Evolutionary conservation across 2,888 invertebrate genomes (phyloP), one percentile per base, ranked within the genome.

Genomic region (Hemistola chrysoprasaria): DNA sequence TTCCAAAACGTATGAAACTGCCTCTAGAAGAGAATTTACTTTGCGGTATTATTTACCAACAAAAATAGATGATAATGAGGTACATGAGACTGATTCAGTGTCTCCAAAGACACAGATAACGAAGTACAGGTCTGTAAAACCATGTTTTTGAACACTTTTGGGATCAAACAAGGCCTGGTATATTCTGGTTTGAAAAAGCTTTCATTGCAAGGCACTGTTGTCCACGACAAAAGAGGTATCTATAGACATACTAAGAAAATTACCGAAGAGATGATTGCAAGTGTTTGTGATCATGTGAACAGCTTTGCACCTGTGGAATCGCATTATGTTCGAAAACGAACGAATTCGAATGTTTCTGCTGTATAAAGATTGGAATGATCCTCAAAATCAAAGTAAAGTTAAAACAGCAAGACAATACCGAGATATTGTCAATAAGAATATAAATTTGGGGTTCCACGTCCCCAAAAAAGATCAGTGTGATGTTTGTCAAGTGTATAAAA

Each of bases 401-500:
- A 40, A 40, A 35, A 38, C 33, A 22, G 21, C 25, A 25, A 8
- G 25, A 9, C 25, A 25, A 25, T 25, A 25, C 10, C 22, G 33
- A 11, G 29, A 40, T 16, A 43, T 43, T 29, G 20, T 47, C 26
- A 40, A 40, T 36, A 40, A 32, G 6, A 35, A 47, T 34, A 40
- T 40, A 22, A 40, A 42, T 47, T 26, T 43, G 22, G 43, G 42
- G 25, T 40, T 43, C 22, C 36, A 47, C 21, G 36, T 47, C 21
- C 43, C 43, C 24, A 47, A 47, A 47, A 47, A 47, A 47, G 47
- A 47, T 30, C 32, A 36, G 7, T 43, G 47, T 22, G 44, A 45
- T 40, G 28, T 25, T 25, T 25, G 25, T 7, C 25, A 25, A 9
- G 9, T 9, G 6, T 5, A 25, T 9, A n/a, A 25, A 25, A 25